phyloP scores from a whole-genome alignment of 2,888 invertebrate species.

The Hesperia comma region DNA sequence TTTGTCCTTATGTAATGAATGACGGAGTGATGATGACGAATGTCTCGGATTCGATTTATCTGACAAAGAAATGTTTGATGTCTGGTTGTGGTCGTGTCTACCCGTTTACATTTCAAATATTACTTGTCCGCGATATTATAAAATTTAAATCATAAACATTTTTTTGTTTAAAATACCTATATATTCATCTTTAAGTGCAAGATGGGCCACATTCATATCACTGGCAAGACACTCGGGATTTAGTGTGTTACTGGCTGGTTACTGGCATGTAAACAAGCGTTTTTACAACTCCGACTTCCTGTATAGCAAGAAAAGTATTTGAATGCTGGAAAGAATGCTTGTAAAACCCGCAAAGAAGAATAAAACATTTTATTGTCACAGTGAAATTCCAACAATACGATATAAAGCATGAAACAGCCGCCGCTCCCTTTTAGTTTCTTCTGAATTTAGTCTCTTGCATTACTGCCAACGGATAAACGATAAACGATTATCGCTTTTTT shows the following conservation, averaged over 20 bases:
- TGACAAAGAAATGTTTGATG: too few relatives aligned
- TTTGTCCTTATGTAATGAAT: too few relatives aligned
- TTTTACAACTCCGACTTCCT: conserved; percentile 12
- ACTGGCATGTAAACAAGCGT: not conserved
- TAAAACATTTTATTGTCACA: conserved; percentile 36
- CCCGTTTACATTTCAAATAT: too few relatives aligned
- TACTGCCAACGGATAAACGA: not conserved
- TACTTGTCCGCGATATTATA: too few relatives aligned
- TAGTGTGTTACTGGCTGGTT: not conserved
- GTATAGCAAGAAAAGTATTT: conserved; percentile 29
- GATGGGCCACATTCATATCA: too few relatives aligned
- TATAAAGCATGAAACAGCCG: conserved; percentile 33
- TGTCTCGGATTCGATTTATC: too few relatives aligned
- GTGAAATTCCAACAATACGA: conserved; percentile 36
- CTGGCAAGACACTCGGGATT: not conserved
- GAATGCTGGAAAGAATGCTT: conserved; percentile 28
- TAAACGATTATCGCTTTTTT: not conserved
- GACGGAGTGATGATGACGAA: too few relatives aligned
- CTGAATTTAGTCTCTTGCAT: not conserved
- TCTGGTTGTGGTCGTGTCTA: too few relatives aligned
- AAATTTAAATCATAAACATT: too few relatives aligned
- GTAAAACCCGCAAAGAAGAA: conserved; percentile 35
- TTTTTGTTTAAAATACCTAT: too few relatives aligned
- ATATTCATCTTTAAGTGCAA: too few relatives aligned
- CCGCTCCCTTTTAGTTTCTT: conserved; percentile 17